phyloP scores from a whole-genome alignment of 2,113 vertebrate species.

The Alouatta palliata region DNA sequence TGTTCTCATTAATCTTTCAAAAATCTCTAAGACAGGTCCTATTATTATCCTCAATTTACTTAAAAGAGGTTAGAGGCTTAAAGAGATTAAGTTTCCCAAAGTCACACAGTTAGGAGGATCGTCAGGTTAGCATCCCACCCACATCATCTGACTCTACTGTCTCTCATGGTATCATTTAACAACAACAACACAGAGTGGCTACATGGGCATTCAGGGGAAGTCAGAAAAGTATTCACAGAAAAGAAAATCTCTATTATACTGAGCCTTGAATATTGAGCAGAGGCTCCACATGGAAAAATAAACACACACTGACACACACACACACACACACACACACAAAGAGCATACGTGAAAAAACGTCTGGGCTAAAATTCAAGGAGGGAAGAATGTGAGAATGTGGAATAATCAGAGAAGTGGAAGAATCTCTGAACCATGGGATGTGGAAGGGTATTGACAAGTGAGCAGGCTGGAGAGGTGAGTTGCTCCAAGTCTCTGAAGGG shows the following conservation, averaged over 20 bases:
- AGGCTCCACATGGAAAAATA: not conserved
- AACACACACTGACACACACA: not conserved
- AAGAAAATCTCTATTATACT: not conserved
- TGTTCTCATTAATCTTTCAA: not conserved
- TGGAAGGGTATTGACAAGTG: not conserved
- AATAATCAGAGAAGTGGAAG: not conserved
- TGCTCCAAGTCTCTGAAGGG: not conserved
- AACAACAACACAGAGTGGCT: not conserved
- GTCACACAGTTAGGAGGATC: not conserved
- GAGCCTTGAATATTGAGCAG: not conserved
- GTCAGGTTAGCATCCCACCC: not conserved
- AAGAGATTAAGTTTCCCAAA: not conserved
- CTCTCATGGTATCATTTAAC: not conserved
- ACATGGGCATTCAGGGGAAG: not conserved
- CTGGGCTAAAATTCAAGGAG: not conserved
- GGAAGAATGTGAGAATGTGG: not conserved
- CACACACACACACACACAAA: not conserved
- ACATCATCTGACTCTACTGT: not conserved
- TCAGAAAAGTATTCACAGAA: not conserved
- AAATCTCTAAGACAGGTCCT: not conserved
- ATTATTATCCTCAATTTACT: not conserved
- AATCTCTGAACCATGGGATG: not conserved
- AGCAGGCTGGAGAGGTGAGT: not conserved
- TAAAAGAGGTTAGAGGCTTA: not conserved
- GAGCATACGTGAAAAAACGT: not conserved